phyloP scores from a whole-genome alignment of 1,140 invertebrate genomes.

The Lepidurus packardi region DNA sequence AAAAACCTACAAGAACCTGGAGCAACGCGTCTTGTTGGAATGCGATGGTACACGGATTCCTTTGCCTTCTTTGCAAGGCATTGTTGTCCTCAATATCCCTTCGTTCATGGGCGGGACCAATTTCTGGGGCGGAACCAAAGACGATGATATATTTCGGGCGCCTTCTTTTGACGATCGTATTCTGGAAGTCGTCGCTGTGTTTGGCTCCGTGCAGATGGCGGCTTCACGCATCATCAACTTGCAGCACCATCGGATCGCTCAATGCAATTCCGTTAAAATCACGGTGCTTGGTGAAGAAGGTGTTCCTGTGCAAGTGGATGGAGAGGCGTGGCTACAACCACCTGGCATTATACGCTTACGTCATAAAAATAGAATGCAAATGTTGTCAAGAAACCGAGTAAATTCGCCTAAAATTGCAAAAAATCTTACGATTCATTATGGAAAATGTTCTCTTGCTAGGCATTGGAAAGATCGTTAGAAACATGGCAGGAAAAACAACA shows the following conservation, averaged over 20 bases:
- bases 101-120: constrained; percentile 98
- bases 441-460: constrained; percentile 46
- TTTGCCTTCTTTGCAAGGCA: constrained; percentile 87
- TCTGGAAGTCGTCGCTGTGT: constrained; percentile 91
- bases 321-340: constrained; percentile 96
- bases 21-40: constrained; percentile 86
- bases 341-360: constrained; percentile 91
- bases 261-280: constrained; percentile 91
- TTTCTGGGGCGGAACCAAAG: constrained; percentile 91
- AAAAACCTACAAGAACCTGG: constrained; percentile 92
- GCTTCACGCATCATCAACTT: constrained; percentile 88
- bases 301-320: constrained; percentile 73
- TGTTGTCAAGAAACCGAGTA: constrained; percentile 83
- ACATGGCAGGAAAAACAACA: constrained; percentile 91
- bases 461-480: constrained; percentile 79
- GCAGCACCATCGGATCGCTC: constrained; percentile 93
- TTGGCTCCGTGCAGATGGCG: constrained; percentile 94
- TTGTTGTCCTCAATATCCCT: constrained; percentile 95
- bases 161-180: constrained; percentile 89
- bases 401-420: constrained; percentile 25
- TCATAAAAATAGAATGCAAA: constrained; percentile 94
- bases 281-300: constrained; percentile 70
- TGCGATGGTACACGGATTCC: constrained; percentile 88
- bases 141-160: constrained; percentile 77
- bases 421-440: constrained; percentile 21